Evolutionary conservation across 2,888 invertebrate genomes (phyloP).

Genomic region (Eilema sororculum): DNA sequence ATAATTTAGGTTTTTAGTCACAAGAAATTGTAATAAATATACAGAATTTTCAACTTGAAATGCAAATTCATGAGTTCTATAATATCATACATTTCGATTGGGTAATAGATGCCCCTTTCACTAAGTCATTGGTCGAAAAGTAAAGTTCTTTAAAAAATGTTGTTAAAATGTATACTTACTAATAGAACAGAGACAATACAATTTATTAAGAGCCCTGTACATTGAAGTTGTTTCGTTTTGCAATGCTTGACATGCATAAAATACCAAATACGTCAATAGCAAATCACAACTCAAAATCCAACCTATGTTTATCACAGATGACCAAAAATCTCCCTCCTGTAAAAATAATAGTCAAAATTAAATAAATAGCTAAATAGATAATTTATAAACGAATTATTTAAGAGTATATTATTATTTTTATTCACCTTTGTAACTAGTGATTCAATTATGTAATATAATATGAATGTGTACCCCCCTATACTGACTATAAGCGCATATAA

Average conservation of each 20-base stretch:
- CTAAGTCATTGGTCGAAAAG: too few relatives aligned
- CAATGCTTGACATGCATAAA: constrained; percentile 9
- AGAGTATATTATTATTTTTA: too few relatives aligned
- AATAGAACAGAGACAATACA: background rate
- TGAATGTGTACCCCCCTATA: background rate
- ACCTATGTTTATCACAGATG: background rate
- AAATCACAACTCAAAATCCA: constrained; percentile 1
- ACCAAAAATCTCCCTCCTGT: background rate
- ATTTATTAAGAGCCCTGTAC: background rate
- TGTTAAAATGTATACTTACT: too few relatives aligned
- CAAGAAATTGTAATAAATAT: too few relatives aligned
- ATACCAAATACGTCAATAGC: constrained; percentile 6
- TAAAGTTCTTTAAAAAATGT: too few relatives aligned
- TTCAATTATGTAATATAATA: constrained; percentile 4
- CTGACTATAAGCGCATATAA: background rate
- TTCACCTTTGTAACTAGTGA: background rate
- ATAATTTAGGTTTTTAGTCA: too few relatives aligned
- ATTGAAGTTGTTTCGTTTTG: background rate
- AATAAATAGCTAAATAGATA: background rate
- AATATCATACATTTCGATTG: too few relatives aligned
- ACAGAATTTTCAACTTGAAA: too few relatives aligned
- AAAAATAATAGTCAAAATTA: background rate
- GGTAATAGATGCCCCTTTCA: too few relatives aligned
- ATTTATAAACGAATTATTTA: too few relatives aligned
- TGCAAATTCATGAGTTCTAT: too few relatives aligned